Evolutionary conservation across 2,888 invertebrate species (phyloP).

Genomic region (Cosmia trapezina): DNA sequence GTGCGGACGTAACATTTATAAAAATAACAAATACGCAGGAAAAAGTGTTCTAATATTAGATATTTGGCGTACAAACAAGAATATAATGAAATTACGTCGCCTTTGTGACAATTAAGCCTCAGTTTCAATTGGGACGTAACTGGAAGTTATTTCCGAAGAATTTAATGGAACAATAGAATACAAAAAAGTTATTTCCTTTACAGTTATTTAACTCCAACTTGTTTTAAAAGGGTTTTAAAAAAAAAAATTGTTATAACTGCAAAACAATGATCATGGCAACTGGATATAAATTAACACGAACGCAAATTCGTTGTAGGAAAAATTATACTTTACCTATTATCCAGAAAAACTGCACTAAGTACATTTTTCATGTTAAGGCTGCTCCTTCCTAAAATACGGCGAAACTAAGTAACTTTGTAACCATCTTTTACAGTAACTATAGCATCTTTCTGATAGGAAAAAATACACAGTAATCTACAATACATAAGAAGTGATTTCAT

Average conservation of each 20-base stretch:
- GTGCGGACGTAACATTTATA: not conserved
- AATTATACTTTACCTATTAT: not conserved
- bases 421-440: too few species aligned
- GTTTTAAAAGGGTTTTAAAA: not conserved
- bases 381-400: too few species aligned
- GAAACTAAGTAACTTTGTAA: too few species aligned
- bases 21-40: not conserved
- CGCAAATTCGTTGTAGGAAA: not conserved
- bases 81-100: slow-evolving; percentile 23
- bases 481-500: too few species aligned
- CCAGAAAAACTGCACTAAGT: not conserved
- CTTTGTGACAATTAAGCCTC: slow-evolving; percentile 24
- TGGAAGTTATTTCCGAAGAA: slow-evolving; percentile 27
- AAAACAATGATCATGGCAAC: not conserved
- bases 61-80: slow-evolving; percentile 1
- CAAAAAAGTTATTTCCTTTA: not conserved
- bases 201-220: slow-evolving; percentile 11
- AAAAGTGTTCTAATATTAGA: slow-evolving; percentile 1
- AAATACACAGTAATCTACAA: too few species aligned
- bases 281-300: not conserved
- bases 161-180: slow-evolving; percentile 12
- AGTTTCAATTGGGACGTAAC: slow-evolving; percentile 13
- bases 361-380: slow-evolving; percentile 24
- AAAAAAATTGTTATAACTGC: not conserved
- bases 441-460: too few species aligned